Evolutionary conservation across 2,888 invertebrate species (phyloP), one percentile per base, ranked within the genome.

Genomic region (Drosophila nr. fundita): DNA sequence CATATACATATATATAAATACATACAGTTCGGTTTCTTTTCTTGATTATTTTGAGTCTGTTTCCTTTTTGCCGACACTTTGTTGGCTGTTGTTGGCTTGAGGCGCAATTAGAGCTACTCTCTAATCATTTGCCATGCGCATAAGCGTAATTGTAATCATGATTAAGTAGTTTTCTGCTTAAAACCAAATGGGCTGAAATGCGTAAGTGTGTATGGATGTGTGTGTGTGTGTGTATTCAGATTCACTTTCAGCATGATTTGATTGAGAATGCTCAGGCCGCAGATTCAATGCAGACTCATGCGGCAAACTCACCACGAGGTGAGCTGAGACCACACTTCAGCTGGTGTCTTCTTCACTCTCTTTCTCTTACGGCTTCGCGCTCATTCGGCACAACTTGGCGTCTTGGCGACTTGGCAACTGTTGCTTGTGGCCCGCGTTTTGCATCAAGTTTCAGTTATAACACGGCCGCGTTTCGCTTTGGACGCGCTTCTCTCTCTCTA

Each of bases 381-480:
- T 57, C 68, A 21, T 48, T 32, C 59, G 18, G 27, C 55, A 27
- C 63, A 42, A 49, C 60, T 27, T n/a, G 42, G n/a, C 63, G 49
- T 50, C 62, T 24, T 13, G 38, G 40, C 40, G 54, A 55, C 82
- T 87, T 86, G 79, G 77, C 75, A 66, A 80, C 57, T 42, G 55
- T 55, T 57, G 73, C 69, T 72, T 60, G 69, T 64, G 49, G 60
- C 67, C 73, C 70, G 68, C 42, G 58, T 40, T 63, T 82, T 78
- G 76, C 78, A 73, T 68, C 77, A 83, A 90, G 82, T 91, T 88
- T 91, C 89, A 91, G 91, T 91, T 91, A 83, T 78, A 83, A 77
- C 71, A 82, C 80, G 86, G 85, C 90, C 82, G 89, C 88, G 90
- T 79, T 77, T 82, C 75, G 82, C 81, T 79, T 82, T 88, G 90